Percentiles rank a stretch among this genome's conserved stretches.
phyloP scores from a whole-genome alignment of 1,140 invertebrate genomes.

The Pectinophora gossypiella region DNA sequence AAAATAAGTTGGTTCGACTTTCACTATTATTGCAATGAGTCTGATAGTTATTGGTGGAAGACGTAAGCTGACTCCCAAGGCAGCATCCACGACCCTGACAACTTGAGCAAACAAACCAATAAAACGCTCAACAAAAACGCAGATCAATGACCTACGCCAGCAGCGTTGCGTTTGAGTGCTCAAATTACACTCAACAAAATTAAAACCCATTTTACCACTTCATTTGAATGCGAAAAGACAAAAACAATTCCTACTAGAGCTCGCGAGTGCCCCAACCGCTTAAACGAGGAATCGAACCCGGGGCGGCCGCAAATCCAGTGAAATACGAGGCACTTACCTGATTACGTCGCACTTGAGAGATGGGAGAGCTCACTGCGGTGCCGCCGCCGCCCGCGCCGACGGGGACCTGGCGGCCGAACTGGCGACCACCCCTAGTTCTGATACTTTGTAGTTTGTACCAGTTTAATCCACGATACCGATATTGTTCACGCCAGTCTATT shows the following conservation, averaged over 20 bases:
- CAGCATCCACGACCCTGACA: not conserved
- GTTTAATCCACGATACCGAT: too few relatives aligned
- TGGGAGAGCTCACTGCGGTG: not conserved
- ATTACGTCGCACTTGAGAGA: slow-evolving; percentile 12
- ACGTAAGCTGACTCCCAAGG: not conserved
- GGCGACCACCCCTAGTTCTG: not conserved
- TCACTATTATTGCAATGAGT: too few relatives aligned
- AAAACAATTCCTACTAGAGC: not conserved
- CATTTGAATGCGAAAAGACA: not conserved
- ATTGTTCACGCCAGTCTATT: too few relatives aligned
- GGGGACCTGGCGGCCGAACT: not conserved
- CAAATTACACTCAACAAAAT: not conserved
- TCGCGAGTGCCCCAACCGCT: not conserved
- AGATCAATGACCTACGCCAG: not conserved
- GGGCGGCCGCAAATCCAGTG: slow-evolving; percentile 14
- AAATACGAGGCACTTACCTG: slow-evolving; percentile 30
- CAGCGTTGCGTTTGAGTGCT: too few relatives aligned
- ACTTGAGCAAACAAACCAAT: not conserved
- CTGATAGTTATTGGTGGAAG: too few relatives aligned
- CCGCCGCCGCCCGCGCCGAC: not conserved
- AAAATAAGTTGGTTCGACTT: too few relatives aligned
- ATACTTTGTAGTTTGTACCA: too few relatives aligned
- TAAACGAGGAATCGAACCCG: slow-evolving; percentile 21
- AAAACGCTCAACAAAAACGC: not conserved
- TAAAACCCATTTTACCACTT: not conserved